A percentile compares a stretch with the other conserved stretches of the same genome.
phyloP scores from a whole-genome alignment of 2,797 vertebrate genomes.

The Mustela erminea region DNA sequence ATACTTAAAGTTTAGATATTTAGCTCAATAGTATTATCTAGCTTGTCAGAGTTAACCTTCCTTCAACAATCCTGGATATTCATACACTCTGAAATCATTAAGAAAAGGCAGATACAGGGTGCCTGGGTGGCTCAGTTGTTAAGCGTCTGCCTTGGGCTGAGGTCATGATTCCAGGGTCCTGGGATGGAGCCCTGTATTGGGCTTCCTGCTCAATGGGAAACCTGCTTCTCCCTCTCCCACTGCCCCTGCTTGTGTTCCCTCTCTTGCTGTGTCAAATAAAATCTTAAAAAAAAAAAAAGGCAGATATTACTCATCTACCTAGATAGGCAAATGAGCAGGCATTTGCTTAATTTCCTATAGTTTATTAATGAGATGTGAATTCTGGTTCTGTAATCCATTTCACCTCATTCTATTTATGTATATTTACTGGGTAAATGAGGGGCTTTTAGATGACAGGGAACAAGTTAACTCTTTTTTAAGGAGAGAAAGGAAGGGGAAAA shows the following conservation, averaged over 20 bases:
- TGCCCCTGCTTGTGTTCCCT: too few relatives aligned
- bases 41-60: background rate
- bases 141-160: too few relatives aligned
- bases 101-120: background rate
- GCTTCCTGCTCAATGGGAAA: too few relatives aligned
- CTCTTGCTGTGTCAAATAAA: too few relatives aligned
- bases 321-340: background rate
- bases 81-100: background rate
- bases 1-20: background rate
- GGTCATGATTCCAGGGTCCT: too few relatives aligned
- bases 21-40: background rate
- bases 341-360: background rate
- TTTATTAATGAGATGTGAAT: background rate
- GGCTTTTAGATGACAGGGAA: background rate
- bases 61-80: background rate
- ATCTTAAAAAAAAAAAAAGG: background rate
- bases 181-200: too few relatives aligned
- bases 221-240: too few relatives aligned
- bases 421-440: background rate
- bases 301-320: background rate
- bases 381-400: background rate
- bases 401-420: background rate
- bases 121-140: too few relatives aligned
- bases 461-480: background rate
- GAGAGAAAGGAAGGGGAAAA: accelerated